These are phyloP conservation scores for Anneissia japonica DNA, from an alignment of 35 echinoderm and acorn worm genomes.

Conservation along the genomic window DNA sequence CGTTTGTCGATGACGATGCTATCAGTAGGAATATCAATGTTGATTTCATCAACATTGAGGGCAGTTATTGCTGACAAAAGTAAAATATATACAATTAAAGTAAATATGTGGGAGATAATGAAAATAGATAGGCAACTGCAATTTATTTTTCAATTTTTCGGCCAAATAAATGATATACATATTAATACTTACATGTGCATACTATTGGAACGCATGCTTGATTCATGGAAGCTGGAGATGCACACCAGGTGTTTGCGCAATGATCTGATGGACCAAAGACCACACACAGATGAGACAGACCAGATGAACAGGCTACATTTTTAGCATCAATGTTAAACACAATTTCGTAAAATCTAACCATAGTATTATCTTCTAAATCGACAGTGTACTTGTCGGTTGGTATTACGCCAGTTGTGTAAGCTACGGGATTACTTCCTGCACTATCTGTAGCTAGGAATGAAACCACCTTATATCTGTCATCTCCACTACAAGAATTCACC, in stretches of 20 bases:
- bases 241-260: background rate
- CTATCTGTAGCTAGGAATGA: slow-evolving; percentile 4
- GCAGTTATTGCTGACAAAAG: slow-evolving; percentile 3
- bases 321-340: background rate
- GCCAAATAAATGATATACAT: background rate
- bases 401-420: background rate
- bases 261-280: background rate
- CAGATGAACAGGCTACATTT: background rate
- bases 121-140: no score
- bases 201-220: background rate
- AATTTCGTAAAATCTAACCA: background rate
- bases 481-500: background rate
- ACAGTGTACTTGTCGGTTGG: background rate
- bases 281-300: background rate
- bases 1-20: background rate
- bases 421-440: slow-evolving; percentile 1
- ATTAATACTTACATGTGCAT: background rate
- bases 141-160: no score
- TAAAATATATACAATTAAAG: background rate
- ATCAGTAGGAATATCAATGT: background rate
- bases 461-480: background rate
- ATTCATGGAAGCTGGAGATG: background rate
- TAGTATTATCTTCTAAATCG: background rate
- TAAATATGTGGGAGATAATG: no score
- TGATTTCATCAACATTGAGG: slow-evolving; percentile 12